Evolutionary conservation across 2,888 invertebrate species (phyloP).

Genomic region (Rotaria magnacalcarata): DNA sequence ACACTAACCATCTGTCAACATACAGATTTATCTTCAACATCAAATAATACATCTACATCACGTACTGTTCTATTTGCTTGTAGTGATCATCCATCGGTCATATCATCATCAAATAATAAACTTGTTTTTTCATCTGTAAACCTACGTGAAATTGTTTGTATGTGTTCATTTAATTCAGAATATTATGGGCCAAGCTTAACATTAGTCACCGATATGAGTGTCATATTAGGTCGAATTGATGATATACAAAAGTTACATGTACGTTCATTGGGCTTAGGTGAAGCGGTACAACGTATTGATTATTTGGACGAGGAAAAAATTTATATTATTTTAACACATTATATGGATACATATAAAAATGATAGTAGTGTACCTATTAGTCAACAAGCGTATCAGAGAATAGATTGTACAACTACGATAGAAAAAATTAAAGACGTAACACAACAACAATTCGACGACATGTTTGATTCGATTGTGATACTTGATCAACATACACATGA

Average conservation of each 20-base stretch:
- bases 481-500: conserved; percentile 95
- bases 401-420: background rate
- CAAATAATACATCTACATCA: background rate
- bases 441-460: background rate
- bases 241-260: conserved; percentile 97
- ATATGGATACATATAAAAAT: background rate
- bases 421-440: background rate
- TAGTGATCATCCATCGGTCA: conserved; percentile 93
- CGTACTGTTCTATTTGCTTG: conserved; percentile 75
- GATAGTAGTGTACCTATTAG: background rate
- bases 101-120: conserved; percentile 97
- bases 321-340: background rate
- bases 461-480: conserved; percentile 70
- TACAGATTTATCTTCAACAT: background rate
- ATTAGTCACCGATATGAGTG: conserved; percentile 77
- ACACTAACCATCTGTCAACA: conserved; percentile 65
- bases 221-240: conserved; percentile 92
- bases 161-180: conserved; percentile 92
- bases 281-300: conserved; percentile 68
- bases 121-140: conserved; percentile 94
- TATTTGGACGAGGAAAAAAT: background rate
- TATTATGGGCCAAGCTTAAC: conserved; percentile 85
- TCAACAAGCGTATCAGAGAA: conserved; percentile 14
- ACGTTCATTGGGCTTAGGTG: conserved; percentile 85
- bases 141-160: conserved; percentile 72